A percentile compares a stretch with the other conserved stretches of the same genome.
These are phyloP conservation scores for Callosobruchus maculatus DNA, from an alignment of 2,888 invertebrate species.

Conservation along the genomic window DNA sequence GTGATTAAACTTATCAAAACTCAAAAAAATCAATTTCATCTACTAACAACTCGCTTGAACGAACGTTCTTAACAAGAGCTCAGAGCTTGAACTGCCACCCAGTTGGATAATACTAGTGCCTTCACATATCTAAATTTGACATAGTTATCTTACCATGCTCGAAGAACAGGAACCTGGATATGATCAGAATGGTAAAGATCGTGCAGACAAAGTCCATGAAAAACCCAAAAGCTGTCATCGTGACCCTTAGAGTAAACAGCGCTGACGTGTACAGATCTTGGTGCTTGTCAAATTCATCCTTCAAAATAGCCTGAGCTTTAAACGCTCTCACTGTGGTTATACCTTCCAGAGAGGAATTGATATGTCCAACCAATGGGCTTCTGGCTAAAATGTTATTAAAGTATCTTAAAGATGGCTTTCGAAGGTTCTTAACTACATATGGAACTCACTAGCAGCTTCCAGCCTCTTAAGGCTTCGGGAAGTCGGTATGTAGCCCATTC, in stretches of 20 bases:
- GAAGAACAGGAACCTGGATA: slow-evolving; percentile 22
- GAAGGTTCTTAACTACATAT: slow-evolving; percentile 1
- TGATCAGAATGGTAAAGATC: slow-evolving; percentile 20
- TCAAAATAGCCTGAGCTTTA: slow-evolving; percentile 31
- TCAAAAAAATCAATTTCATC: no score
- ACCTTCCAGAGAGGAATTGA: slow-evolving; percentile 41
- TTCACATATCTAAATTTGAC: no score
- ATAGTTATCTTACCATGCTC: slow-evolving; percentile 12
- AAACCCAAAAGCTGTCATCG: slow-evolving; percentile 33
- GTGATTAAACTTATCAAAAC: no score
- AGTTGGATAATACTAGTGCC: no score
- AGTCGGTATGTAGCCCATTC: slow-evolving; percentile 23
- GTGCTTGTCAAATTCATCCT: slow-evolving; percentile 38
- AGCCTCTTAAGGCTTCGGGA: slow-evolving; percentile 28
- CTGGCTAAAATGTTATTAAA: slow-evolving; percentile 31
- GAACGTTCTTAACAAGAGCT: no score
- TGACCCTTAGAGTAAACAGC: slow-evolving; percentile 29
- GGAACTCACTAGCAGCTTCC: slow-evolving; percentile 23
- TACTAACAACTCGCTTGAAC: no score
- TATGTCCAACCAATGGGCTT: slow-evolving; percentile 38
- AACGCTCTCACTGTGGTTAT: slow-evolving; percentile 38
- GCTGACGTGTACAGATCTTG: slow-evolving; percentile 38
- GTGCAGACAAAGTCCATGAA: slow-evolving; percentile 32
- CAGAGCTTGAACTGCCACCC: no score
- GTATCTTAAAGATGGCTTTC: not conserved